Evolutionary conservation across 2,797 vertebrate species (phyloP).

Genomic region (Cirrhinus mrigala): DNA sequence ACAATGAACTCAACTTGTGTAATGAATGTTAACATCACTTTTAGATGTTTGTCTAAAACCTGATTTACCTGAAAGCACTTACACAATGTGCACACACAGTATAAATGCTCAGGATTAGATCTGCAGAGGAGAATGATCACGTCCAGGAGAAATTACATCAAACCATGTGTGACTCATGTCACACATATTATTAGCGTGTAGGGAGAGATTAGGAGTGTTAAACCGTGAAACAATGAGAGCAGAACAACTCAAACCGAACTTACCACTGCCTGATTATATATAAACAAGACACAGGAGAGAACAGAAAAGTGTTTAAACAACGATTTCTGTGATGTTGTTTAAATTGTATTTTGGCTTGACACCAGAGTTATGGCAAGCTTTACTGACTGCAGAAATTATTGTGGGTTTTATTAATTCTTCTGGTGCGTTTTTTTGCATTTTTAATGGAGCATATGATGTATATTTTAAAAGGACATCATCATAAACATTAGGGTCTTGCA

Average conservation of each 20-base stretch:
- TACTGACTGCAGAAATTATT: no score
- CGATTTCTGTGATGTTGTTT: no score
- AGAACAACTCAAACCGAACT: constrained; percentile 78
- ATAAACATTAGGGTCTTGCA: no score
- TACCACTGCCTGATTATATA: constrained; percentile 93
- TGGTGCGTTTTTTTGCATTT: no score
- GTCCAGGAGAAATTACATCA: constrained; percentile 15
- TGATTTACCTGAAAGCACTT: neutral
- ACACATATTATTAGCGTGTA: constrained; percentile 65
- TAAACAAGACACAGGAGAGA: constrained; percentile 82
- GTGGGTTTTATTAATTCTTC: no score
- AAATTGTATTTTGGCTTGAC: no score
- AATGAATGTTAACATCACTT: constrained; percentile 20
- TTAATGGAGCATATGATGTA: no score
- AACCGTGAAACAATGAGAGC: constrained; percentile 58
- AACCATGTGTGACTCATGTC: constrained; percentile 43
- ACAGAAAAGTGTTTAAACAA: constrained; percentile 87
- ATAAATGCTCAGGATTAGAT: constrained; percentile 11
- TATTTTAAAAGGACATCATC: no score
- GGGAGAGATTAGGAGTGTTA: constrained; percentile 44
- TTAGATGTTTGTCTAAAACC: constrained; percentile 2
- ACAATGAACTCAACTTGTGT: neutral
- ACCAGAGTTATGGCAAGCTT: no score
- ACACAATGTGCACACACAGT: neutral
- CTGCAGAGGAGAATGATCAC: constrained; percentile 21